A percentile compares a stretch with the other conserved stretches of the same genome.
Evolutionary conservation across 1,140 invertebrate species (phyloP).

Genomic region (Spodoptera frugiperda): DNA sequence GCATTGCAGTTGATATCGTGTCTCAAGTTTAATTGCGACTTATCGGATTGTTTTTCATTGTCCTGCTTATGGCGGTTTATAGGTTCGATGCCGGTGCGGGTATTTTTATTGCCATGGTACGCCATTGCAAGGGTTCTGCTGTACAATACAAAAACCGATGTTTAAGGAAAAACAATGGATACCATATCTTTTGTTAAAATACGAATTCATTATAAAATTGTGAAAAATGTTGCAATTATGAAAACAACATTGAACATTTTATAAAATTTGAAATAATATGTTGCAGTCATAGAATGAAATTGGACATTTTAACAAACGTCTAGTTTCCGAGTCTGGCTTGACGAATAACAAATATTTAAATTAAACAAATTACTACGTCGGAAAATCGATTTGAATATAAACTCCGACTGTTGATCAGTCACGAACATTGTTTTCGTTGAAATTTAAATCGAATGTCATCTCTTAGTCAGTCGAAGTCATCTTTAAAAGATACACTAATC

Average conservation of each 20-base stretch:
- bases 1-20: constrained; percentile 38
- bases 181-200: no score
- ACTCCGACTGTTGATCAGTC: constrained; percentile 21
- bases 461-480: constrained; percentile 13
- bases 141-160: background rate
- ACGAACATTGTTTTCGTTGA: constrained; percentile 7
- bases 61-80: constrained; percentile 44
- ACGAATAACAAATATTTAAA: background rate
- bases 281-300: background rate
- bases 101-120: constrained; percentile 22
- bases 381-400: constrained; percentile 24
- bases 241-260: no score
- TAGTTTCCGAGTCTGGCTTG: no score
- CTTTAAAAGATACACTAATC: constrained; percentile 15
- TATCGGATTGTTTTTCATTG: constrained; percentile 49
- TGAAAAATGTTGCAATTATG: no score
- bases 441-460: constrained; percentile 11
- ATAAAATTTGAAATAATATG: no score
- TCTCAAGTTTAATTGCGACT: constrained; percentile 44
- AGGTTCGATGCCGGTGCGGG: constrained; percentile 9
- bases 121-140: background rate
- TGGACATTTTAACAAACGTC: background rate
- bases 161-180: no score
- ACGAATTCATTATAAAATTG: no score
- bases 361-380: constrained; percentile 24